Evolutionary conservation across 2,113 vertebrate genomes (phyloP), one percentile per base, ranked within the genome.

Genomic region (Peromyscus californicus): DNA sequence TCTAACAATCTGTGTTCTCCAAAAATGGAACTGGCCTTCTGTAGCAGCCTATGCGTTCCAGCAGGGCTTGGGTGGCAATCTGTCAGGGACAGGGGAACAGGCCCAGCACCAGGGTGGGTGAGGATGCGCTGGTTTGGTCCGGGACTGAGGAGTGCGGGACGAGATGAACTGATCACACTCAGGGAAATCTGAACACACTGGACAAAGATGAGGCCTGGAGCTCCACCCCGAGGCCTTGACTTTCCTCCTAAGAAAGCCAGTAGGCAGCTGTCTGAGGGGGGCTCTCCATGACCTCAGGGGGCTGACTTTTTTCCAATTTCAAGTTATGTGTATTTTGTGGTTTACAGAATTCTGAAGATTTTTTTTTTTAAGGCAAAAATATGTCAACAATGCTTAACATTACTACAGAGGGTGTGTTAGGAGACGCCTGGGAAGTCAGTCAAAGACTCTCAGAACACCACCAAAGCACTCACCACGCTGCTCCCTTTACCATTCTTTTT

Each of bases 1-100:
- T 97, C 97, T 92, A 97, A 92, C 96, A 97, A 97, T 96, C 96
- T 97, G 96, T 90, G 91, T 93, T 96, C 91, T 96, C 97, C 96
- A 96, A 96, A 98, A 97, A 97, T 92, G 97, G 97, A 96, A 76
- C 8, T 88, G 93, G 97, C 96, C 59, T 83, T 63, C 96, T 95
- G 29, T 2, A 21, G 51, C 88, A 17, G 79, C 4, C 16, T n/a
- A 42, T 74, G 85, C 7, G 36, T 76, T 89, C 96, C 93, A 70
- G 94, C 59, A 87, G 91, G 90, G 85, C 74, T 31, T 26, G 91
- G 85, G 63, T 51, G 83, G 91, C 91, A 89, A 96, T 96, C 96
- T 98, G 96, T 39, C 69, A 13, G 93, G 88, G 92, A 51, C 0
- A 22, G 92, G 72, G 19, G 0, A 6, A 7, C 7, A 0, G 48